These are phyloP conservation scores for Psix sp. DNA, from an alignment of 1,140 invertebrate species.

Conservation along the genomic window DNA sequence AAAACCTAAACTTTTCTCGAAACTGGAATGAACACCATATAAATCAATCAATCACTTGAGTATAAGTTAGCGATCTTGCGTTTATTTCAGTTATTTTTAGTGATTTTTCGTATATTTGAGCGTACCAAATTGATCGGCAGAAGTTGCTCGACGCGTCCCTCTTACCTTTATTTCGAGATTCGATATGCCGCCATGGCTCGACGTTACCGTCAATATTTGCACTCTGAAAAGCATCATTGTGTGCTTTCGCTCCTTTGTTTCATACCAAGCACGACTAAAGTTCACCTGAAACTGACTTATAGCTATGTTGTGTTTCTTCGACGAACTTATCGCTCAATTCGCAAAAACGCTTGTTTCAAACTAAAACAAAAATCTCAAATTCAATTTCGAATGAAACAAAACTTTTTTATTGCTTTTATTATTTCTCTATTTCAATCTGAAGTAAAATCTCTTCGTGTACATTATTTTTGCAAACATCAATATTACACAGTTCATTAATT, in stretches of 20 bases:
- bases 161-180: slow-evolving; percentile 53
- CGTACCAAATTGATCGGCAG: slow-evolving; percentile 42
- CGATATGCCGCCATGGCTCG: slow-evolving; percentile 29
- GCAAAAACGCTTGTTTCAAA: too few species aligned
- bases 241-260: slow-evolving; percentile 43
- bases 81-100: slow-evolving; percentile 56
- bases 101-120: slow-evolving; percentile 49
- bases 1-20: too few species aligned
- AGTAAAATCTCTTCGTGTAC: too few species aligned
- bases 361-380: too few species aligned
- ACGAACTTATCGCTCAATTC: neutral
- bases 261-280: slow-evolving; percentile 33
- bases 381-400: too few species aligned
- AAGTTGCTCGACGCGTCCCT: slow-evolving; percentile 19
- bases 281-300: slow-evolving; percentile 41
- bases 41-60: slow-evolving; percentile 29
- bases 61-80: slow-evolving; percentile 23
- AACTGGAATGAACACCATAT: neutral
- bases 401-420: too few species aligned
- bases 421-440: too few species aligned
- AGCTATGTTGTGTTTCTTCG: slow-evolving; percentile 12
- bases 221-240: slow-evolving; percentile 51
- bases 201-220: slow-evolving; percentile 55
- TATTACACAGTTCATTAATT: too few species aligned
- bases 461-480: too few species aligned